A percentile compares a stretch with the other conserved stretches of the same genome.
Evolutionary conservation across 2,888 invertebrate genomes (phyloP).

Genomic region (Caenorhabditis virilis): DNA sequence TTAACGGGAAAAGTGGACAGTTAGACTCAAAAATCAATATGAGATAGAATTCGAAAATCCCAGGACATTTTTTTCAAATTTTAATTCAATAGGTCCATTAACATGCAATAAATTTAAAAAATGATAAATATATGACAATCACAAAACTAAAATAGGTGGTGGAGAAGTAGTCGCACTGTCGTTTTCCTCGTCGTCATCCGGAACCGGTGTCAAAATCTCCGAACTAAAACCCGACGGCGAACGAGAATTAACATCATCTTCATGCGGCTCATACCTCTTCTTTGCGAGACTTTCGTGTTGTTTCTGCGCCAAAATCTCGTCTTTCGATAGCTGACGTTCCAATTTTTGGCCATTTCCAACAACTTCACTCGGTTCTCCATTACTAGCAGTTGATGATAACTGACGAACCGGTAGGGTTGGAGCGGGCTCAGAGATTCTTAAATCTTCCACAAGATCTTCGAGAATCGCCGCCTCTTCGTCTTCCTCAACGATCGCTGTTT

Average conservation of each 20-base stretch:
- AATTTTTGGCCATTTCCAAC: slow-evolving; percentile 6
- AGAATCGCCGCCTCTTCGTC: slow-evolving; percentile 51
- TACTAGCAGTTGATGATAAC: too few relatives aligned
- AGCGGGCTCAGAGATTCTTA: slow-evolving; percentile 15
- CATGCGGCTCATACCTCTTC: slow-evolving; percentile 74
- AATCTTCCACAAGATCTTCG: slow-evolving; percentile 23
- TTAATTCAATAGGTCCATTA: too few relatives aligned
- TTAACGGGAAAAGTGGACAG: too few relatives aligned
- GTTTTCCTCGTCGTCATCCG: slow-evolving; percentile 1
- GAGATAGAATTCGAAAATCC: too few relatives aligned
- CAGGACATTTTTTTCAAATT: too few relatives aligned
- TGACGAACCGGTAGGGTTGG: not conserved
- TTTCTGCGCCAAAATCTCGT: slow-evolving; percentile 55
- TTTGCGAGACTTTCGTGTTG: slow-evolving; percentile 81
- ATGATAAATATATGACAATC: slow-evolving; percentile 1
- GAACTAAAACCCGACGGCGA: too few relatives aligned
- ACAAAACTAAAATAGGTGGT: slow-evolving; percentile 25
- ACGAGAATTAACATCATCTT: too few relatives aligned
- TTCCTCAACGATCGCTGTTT: slow-evolving; percentile 38
- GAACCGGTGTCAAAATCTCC: too few relatives aligned
- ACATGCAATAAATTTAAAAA: slow-evolving; percentile 8
- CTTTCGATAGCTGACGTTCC: slow-evolving; percentile 49
- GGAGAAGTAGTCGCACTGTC: not conserved
- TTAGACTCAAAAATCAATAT: too few relatives aligned
- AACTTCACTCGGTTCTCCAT: too few relatives aligned